Evolutionary conservation across 2,888 invertebrate species (phyloP).

Genomic region (Apoda limacodes): DNA sequence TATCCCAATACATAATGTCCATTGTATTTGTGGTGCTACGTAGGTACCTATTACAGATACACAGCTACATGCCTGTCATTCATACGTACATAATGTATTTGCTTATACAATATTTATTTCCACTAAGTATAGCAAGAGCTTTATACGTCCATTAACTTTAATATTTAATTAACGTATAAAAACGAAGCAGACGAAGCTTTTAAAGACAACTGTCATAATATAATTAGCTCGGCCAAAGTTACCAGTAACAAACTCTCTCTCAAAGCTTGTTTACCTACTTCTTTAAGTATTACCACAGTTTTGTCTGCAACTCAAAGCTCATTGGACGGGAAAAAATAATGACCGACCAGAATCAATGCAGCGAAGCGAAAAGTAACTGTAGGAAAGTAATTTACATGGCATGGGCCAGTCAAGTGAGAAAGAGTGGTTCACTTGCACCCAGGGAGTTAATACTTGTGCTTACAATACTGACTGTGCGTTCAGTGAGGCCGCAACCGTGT

Average conservation of each 20-base stretch:
- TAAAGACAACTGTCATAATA: too few relatives aligned
- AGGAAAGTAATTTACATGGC: constrained; percentile 58
- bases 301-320: constrained; percentile 25
- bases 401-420: constrained; percentile 30
- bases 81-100: too few relatives aligned
- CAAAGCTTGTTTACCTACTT: constrained; percentile 24
- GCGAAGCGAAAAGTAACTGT: constrained; percentile 64
- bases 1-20: too few relatives aligned
- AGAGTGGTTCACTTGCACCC: constrained; percentile 15
- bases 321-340: constrained; percentile 22
- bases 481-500: constrained; percentile 57
- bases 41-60: too few relatives aligned
- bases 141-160: too few relatives aligned
- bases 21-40: too few relatives aligned
- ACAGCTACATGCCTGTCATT: too few relatives aligned
- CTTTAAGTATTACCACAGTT: constrained; percentile 31
- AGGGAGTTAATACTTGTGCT: constrained; percentile 21
- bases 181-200: constrained; percentile 5
- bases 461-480: constrained; percentile 37
- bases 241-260: too few relatives aligned
- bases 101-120: too few relatives aligned
- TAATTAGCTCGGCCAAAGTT: too few relatives aligned
- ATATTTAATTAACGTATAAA: constrained; percentile 10
- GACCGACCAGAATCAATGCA: constrained; percentile 58
- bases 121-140: too few relatives aligned